Conservation (phyloP, 2,113 vertebrate genomes). For the Onychorhynchus coronatus region DNA sequence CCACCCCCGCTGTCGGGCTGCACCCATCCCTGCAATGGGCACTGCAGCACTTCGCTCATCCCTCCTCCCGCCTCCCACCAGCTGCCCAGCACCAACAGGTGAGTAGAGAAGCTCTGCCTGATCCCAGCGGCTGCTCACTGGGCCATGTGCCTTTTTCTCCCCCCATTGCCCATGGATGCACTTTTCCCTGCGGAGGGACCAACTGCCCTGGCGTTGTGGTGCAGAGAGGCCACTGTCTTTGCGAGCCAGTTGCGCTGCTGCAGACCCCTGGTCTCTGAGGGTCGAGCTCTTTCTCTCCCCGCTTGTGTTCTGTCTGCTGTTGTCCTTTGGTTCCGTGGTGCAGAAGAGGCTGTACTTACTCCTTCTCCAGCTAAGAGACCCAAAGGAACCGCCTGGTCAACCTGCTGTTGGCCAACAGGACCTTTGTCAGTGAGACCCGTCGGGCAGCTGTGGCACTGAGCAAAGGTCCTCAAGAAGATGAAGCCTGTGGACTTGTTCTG, state of each 20-base stretch:
- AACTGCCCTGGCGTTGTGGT: background rate
- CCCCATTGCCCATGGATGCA: background rate
- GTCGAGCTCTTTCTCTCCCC: background rate
- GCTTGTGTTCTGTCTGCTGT: background rate
- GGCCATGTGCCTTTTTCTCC: accelerated
- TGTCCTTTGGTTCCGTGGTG: conserved; percentile 44
- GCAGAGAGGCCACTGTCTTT: background rate
- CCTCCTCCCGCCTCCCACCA: conserved; percentile 79
- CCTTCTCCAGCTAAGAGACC: conserved; percentile 45
- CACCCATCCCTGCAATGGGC: conserved; percentile 91
- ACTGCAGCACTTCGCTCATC: conserved; percentile 82
- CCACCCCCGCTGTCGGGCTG: conserved; percentile 85
- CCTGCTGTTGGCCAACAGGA: conserved; percentile 35
- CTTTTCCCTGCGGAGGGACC: background rate
- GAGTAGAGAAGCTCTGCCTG: conserved; percentile 28
- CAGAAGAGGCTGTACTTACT: conserved; percentile 54
- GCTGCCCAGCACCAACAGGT: conserved; percentile 87
- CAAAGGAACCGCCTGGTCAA: conserved; percentile 16
- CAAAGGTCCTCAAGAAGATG: conserved; percentile 10
- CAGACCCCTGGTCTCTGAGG: background rate
- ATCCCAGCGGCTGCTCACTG: background rate
- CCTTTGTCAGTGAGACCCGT: conserved; percentile 38
- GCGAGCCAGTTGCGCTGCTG: background rate
- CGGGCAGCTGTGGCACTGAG: conserved; percentile 26
- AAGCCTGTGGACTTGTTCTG: conserved; percentile 33